Conservation (phyloP, 1,140 invertebrate genomes). For the Ooceraea biroi region DNA sequence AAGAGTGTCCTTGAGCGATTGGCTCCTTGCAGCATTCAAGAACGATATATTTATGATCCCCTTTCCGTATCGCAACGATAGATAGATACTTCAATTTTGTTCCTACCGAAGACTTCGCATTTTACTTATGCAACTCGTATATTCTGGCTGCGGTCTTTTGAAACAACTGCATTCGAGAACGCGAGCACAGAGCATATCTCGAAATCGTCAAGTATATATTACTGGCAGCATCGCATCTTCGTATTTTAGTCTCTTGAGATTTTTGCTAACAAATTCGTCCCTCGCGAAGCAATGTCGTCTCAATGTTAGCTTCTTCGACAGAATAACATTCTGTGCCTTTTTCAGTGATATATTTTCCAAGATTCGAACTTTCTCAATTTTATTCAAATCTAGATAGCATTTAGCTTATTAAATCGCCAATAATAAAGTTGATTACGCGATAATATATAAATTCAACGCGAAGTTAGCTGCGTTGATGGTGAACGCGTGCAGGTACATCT, state of each 20-base stretch:
- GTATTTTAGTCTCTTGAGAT: conserved; percentile 23
- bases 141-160: conserved; percentile 22
- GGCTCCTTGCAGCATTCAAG: conserved; percentile 61
- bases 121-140: conserved; percentile 8
- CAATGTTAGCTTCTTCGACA: background rate
- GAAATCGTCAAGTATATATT: conserved; percentile 16
- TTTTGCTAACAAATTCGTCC: conserved; percentile 19
- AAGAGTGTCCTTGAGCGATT: conserved; percentile 76
- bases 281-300: background rate
- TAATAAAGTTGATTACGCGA: background rate
- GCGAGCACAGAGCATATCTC: conserved; percentile 15
- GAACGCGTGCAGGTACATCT: background rate
- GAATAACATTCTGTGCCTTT: background rate
- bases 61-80: conserved; percentile 1
- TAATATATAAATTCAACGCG: background rate
- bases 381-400: background rate
- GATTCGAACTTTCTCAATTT: background rate
- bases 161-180: conserved; percentile 25
- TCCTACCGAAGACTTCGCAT: conserved; percentile 16
- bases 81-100: conserved; percentile 37
- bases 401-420: background rate
- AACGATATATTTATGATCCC: conserved; percentile 47
- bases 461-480: background rate
- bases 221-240: background rate
- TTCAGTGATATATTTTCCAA: background rate